Base-by-base conservation (phyloP, 2,797 vertebrate genomes). In the Salarias fasciatus region DNA sequence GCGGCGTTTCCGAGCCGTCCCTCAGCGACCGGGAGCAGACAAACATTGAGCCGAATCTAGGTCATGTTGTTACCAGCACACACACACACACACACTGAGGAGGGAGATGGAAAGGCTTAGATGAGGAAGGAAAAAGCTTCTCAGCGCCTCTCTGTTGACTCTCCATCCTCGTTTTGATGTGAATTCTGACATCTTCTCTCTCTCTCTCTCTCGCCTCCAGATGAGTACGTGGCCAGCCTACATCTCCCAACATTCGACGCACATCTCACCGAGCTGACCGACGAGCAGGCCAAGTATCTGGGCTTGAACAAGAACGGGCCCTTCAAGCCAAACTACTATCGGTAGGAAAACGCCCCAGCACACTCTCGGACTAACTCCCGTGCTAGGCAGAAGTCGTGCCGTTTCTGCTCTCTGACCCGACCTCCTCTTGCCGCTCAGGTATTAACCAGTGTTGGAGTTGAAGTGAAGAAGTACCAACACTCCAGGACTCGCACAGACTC, bases 311-410 rank as follows among this genome's bases (percentile, higher is more conserved):
- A 99, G 90, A 99, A 99, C 0, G 97, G 97, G 6, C 97, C 97
- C 66, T 99, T 99, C 78, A 99, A 99, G 91, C 97, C 97, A 82
- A 99, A 99, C 91, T 99, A 99, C 91, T 99, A 99, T 89, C 95
- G 97, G 97, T 96, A 84, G 48, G 66, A 29, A 48, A 55, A 33
- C 41, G 11, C 12, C 1, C 45, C 18, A 29, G 11, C 11, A 12
- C 13, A 33, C 9, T 35, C n/a, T n/a, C n/a, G n/a, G n/a, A n/a
- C n/a, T n/a, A n/a, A n/a, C n/a, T n/a, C n/a, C n/a, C n/a, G n/a
- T n/a, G n/a, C n/a, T n/a, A n/a, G n/a, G n/a, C n/a, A n/a, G n/a
- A n/a, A n/a, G n/a, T n/a, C n/a, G n/a, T n/a, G n/a, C n/a, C n/a
- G n/a, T n/a, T n/a, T n/a, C n/a, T n/a, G 30, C 30, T 4, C 30